Percentiles rank a stretch among this genome's conserved stretches.
phyloP scores from a whole-genome alignment of 2,888 invertebrate species.

The Melanostoma mellinum region DNA sequence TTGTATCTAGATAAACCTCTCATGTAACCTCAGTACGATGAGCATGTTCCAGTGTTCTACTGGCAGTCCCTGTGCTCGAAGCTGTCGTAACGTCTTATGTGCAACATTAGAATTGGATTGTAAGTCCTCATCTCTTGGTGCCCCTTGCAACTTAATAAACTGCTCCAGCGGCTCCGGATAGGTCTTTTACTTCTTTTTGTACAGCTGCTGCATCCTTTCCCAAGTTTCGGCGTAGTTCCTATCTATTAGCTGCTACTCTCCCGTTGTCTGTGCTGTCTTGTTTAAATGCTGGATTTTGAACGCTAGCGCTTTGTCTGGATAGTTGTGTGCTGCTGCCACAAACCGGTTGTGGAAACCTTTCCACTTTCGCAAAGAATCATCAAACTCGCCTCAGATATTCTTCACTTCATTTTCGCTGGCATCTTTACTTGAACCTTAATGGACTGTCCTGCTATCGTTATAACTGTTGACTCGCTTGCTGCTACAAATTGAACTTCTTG shows the following conservation, averaged over 20 bases:
- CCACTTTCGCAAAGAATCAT: neutral
- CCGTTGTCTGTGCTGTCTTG: slow-evolving; percentile 1
- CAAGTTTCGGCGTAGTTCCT: neutral
- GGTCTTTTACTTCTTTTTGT: neutral
- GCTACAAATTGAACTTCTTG: no score
- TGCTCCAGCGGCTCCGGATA: neutral
- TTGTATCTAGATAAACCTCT: slow-evolving; percentile 6
- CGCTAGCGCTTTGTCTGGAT: neutral
- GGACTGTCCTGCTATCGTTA: no score
- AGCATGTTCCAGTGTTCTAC: slow-evolving; percentile 41
- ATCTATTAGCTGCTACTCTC: neutral
- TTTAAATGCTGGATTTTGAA: neutral
- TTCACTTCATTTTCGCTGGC: neutral
- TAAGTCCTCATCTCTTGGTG: neutral
- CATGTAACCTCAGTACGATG: slow-evolving; percentile 37
- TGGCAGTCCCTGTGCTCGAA: slow-evolving; percentile 2
- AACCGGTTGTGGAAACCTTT: neutral
- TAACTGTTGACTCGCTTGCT: no score
- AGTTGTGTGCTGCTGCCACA: neutral
- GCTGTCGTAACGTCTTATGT: neutral
- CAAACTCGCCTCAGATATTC: neutral
- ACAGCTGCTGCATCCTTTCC: neutral
- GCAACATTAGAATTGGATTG: neutral
- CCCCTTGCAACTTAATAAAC: neutral
- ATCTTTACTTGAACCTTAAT: neutral